These are phyloP conservation scores for Drosophila orena DNA, from an alignment of 1,140 invertebrate species.

Conservation along the genomic window DNA sequence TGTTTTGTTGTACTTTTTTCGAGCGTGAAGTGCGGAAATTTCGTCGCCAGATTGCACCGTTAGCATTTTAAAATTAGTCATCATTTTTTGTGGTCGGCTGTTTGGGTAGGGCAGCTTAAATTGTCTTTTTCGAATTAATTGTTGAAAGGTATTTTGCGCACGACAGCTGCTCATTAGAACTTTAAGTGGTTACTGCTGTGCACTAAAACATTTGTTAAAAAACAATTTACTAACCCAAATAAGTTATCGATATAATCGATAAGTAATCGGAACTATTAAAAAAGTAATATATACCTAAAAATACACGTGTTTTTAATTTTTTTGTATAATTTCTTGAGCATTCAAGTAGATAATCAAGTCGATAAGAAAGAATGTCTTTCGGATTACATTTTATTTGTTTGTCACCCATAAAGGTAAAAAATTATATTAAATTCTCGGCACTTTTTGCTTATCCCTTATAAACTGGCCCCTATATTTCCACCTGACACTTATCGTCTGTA, in stretches of 20 bases:
- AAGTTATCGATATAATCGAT: no score
- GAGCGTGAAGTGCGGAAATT: constrained; percentile 18
- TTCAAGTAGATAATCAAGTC: no score
- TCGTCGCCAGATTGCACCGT: constrained; percentile 32
- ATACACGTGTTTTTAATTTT: no score
- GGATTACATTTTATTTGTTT: neutral
- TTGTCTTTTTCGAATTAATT: neutral
- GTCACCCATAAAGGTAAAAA: neutral
- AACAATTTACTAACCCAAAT: neutral
- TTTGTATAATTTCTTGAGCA: no score
- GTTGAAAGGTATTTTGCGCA: constrained; percentile 1
- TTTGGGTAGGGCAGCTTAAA: constrained; percentile 2
- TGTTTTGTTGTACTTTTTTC: neutral
- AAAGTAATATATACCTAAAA: no score
- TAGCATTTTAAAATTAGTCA: constrained; percentile 28
- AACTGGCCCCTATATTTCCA: neutral
- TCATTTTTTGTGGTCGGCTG: neutral
- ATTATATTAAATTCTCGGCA: neutral
- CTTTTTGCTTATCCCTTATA: neutral
- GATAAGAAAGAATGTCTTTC: no score
- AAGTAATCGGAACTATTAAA: no score
- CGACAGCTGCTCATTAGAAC: neutral
- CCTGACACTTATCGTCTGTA: neutral
- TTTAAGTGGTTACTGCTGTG: neutral
- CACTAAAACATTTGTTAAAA: neutral